Evolutionary conservation across 2,888 invertebrate genomes (phyloP), one percentile per base, ranked within the genome.

Genomic region (Melanophora roralis): DNA sequence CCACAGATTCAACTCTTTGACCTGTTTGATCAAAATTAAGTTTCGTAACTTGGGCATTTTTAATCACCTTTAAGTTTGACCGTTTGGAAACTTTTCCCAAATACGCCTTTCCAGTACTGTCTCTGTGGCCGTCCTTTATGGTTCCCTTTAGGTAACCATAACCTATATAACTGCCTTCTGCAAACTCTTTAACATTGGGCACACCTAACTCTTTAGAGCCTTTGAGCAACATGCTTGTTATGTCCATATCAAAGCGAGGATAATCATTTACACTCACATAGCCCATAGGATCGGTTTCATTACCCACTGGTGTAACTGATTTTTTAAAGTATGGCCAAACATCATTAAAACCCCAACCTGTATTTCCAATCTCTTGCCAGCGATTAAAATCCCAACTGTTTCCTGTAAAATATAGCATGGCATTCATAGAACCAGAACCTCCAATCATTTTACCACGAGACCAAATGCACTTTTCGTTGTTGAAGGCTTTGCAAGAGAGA

Each of bases 281-380:
- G 2, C 88, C 88, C 14, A 27, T 14, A 3, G 69, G 69, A 65
- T 85, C 83, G 1, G 82, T 85, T 2, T 40, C 81, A 65, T 86
- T 85, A 14, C 83, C 85, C 11, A 53, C 82, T 0, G 84, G 82
- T 0, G 71, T 83, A 59, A 85, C 91, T 0, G 96, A 96, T 86
- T 95, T 96, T 87, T 94, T 94, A 86, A 96, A 97, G 86, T 95
- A 96, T 0, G 94, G 93, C 60, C 96, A 87, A 0, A 96, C 92
- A 79, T 95, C 94, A 38, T 95, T 92, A 88, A 93, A 96, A 1
- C 94, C 90, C 95, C 95, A 95, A 0, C 92, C 93, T 0, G 85
- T 78, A 83, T 93, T 94, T 0, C 94, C 94, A 47, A 90, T 43
- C 0, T 85, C 84, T 9, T 91, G 91, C 94, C 95, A 95, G 0